Evolutionary conservation across 2,113 vertebrate species (phyloP), one percentile per base, ranked within the genome.

Genomic region (Lampris incognitus): DNA sequence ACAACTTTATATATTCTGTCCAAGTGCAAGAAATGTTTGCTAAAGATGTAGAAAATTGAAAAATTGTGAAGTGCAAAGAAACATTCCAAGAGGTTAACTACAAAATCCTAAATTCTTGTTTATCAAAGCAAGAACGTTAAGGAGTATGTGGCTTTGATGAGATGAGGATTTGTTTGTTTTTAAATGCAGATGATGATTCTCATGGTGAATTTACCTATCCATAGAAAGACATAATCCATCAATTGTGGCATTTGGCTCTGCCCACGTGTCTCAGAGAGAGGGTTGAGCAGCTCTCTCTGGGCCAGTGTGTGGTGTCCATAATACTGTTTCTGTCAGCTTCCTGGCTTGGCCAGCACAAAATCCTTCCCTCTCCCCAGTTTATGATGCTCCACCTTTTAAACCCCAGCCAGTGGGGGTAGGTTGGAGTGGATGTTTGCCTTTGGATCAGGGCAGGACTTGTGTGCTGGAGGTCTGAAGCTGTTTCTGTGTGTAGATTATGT

Each of bases 241-340:
- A 5, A 57, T 76, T 41, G 38, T 71, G 81, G 58, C 57, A 42
- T 60, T 64, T 74, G 85, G 67, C 74, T 87, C 72, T 38, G 65
- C 68, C 62, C 74, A 5, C 13, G 39, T 48, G 38, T 58, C 50
- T 62, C 88, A 59, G 63, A 86, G 91, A 85, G 88, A 92, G 94
- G 90, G 54, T 94, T 95, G 94, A 95, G 94, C 94, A 95, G 93
- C 94, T 94, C 91, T 84, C 87, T 90, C 48, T 80, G 87, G 81
- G 76, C 57, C 56, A 37, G 10, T 9, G 75, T 84, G 77, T 44
- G 55, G 72, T 0, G 75, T 2, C 66, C 75, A 56, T 84, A 54
- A 48, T 73, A 74, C 72, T 49, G 2, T 50, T 64, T 71, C 0
- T 70, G 44, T 76, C 81, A 81, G 89, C 82, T 79, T 66, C 85